These are phyloP conservation scores for Drosophila nigritarsus DNA, from an alignment of 2,888 invertebrate species.

Conservation along the genomic window DNA sequence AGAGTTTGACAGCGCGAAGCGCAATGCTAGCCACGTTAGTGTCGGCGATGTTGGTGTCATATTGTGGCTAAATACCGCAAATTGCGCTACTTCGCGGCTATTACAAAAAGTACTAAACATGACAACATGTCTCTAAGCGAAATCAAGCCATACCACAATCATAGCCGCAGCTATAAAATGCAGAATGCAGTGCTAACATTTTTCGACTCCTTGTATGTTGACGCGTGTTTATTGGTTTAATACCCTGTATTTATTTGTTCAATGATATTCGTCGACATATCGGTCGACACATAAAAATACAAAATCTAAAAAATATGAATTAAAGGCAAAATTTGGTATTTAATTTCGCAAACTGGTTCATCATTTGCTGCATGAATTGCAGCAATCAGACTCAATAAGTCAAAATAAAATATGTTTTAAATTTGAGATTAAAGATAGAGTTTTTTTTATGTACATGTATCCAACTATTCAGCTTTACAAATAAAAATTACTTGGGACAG, in stretches of 20 bases:
- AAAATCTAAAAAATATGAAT: background rate
- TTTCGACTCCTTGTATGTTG: background rate
- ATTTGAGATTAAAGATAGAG: background rate
- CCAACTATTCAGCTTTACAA: background rate
- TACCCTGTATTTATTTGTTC: background rate
- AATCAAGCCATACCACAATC: slow-evolving; percentile 52
- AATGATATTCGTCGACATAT: background rate
- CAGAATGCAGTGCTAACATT: slow-evolving; percentile 12
- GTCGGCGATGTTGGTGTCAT: slow-evolving; percentile 58
- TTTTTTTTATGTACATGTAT: background rate
- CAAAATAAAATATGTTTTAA: background rate
- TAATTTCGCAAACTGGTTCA: background rate
- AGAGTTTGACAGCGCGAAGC: slow-evolving; percentile 35
- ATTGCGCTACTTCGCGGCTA: slow-evolving; percentile 75
- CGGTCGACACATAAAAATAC: background rate
- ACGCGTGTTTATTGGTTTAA: background rate
- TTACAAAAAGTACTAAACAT: slow-evolving; percentile 76
- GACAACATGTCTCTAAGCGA: slow-evolving; percentile 52
- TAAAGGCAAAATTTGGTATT: background rate
- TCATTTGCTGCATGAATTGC: background rate
- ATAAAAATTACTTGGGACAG: background rate
- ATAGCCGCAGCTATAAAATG: slow-evolving; percentile 14
- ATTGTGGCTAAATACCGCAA: slow-evolving; percentile 78
- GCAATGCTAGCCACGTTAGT: slow-evolving; percentile 20
- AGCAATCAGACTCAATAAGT: background rate